Conservation (phyloP, 2,888 invertebrate species). For the Agonopterix arenella region DNA sequence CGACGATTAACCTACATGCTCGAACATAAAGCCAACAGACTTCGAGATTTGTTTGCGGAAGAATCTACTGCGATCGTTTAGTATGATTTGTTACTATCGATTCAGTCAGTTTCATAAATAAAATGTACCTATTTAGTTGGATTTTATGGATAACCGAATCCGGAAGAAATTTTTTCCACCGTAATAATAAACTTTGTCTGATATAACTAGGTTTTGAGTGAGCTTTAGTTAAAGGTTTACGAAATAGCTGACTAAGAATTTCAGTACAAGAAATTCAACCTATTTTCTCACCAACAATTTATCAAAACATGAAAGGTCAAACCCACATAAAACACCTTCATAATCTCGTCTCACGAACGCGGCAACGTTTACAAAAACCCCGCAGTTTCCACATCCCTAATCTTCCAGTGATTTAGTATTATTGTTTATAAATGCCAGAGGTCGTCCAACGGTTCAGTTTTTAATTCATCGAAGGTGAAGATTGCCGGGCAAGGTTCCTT, state of each 20-base stretch:
- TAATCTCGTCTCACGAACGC: slow-evolving; percentile 6
- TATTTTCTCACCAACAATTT: no score
- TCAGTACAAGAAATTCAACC: no score
- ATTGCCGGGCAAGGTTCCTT: slow-evolving; percentile 33
- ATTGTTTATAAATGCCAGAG: slow-evolving; percentile 46
- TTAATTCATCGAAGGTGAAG: slow-evolving; percentile 51
- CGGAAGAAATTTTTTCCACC: no score
- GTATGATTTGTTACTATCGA: not conserved
- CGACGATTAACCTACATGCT: slow-evolving; percentile 58
- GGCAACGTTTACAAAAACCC: slow-evolving; percentile 29
- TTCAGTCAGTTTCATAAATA: not conserved
- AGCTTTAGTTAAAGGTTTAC: no score
- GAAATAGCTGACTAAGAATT: no score
- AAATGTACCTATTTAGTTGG: slow-evolving; percentile 1
- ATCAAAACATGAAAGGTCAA: not conserved
- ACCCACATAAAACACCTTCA: not conserved
- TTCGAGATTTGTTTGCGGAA: slow-evolving; percentile 45
- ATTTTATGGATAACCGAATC: no score
- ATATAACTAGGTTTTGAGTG: no score
- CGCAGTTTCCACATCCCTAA: slow-evolving; percentile 27
- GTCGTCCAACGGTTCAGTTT: slow-evolving; percentile 24
- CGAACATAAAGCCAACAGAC: slow-evolving; percentile 34
- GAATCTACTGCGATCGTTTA: slow-evolving; percentile 13
- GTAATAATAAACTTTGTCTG: no score
- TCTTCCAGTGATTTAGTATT: slow-evolving; percentile 43